These are phyloP conservation scores for Ceratothoa steindachneri DNA, from an alignment of 2,888 invertebrate species.

Conservation along the genomic window DNA sequence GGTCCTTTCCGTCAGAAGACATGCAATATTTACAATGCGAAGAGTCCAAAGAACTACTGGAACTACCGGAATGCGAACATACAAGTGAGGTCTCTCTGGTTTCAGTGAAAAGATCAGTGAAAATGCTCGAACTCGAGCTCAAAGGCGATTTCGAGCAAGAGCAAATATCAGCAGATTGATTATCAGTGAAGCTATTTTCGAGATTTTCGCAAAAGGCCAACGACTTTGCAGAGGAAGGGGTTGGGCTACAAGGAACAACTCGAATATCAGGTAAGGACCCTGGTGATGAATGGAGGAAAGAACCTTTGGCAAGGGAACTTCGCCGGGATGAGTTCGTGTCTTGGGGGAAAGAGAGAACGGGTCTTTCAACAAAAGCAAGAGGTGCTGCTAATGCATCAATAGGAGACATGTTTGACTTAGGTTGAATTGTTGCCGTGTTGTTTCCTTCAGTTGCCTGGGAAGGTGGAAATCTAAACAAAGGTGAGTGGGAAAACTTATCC, in stretches of 20 bases:
- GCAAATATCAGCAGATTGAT: too few species aligned
- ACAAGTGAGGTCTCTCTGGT: too few species aligned
- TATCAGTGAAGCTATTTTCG: too few species aligned
- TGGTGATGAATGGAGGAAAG: slow-evolving; percentile 11
- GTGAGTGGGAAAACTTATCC: background rate
- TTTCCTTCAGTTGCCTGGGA: background rate
- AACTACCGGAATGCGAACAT: too few species aligned
- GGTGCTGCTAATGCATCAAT: background rate
- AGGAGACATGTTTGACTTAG: background rate
- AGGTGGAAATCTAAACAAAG: background rate
- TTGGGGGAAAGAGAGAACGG: background rate
- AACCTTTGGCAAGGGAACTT: background rate
- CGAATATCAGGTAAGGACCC: slow-evolving; percentile 53
- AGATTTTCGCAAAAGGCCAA: background rate
- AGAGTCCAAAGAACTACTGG: too few species aligned
- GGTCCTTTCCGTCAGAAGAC: too few species aligned
- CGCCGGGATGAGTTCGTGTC: background rate
- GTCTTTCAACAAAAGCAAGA: background rate
- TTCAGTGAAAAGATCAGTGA: too few species aligned
- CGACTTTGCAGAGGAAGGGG: background rate
- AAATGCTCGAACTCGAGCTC: too few species aligned
- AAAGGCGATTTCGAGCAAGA: too few species aligned
- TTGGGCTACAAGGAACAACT: slow-evolving; percentile 50
- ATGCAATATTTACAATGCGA: too few species aligned
- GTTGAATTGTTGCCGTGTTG: background rate